phyloP scores from a whole-genome alignment of 2,888 invertebrate genomes.

The Chrysina gloriosa region DNA sequence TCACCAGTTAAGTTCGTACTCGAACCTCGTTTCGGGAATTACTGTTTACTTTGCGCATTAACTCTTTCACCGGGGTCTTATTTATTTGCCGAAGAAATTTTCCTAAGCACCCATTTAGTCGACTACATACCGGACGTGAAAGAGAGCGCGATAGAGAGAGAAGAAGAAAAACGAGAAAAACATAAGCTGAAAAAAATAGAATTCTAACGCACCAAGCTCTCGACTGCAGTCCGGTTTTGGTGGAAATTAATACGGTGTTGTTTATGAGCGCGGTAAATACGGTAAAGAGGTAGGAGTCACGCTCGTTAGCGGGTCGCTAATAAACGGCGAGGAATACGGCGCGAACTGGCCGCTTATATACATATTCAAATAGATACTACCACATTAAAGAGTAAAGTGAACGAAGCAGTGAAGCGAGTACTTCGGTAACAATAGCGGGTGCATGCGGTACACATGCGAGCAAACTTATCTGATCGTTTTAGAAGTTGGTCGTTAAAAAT shows the following conservation, averaged over 20 bases:
- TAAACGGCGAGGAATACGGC: slow-evolving; percentile 36
- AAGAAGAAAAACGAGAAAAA: not conserved
- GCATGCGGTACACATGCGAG: no score
- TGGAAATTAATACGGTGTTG: slow-evolving; percentile 31
- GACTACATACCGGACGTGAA: not conserved
- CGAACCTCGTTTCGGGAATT: slow-evolving; percentile 1
- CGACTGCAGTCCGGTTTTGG: not conserved
- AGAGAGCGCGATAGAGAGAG: not conserved
- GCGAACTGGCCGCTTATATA: slow-evolving; percentile 15
- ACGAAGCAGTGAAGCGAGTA: slow-evolving; percentile 3
- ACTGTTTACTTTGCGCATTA: slow-evolving; percentile 20
- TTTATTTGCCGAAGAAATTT: slow-evolving; percentile 34
- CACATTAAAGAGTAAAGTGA: not conserved
- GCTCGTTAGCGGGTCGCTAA: slow-evolving; percentile 37
- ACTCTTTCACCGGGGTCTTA: slow-evolving; percentile 15
- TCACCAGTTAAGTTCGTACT: not conserved
- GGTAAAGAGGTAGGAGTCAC: slow-evolving; percentile 36
- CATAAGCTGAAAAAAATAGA: slow-evolving; percentile 14
- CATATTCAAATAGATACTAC: no score
- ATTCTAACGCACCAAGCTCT: slow-evolving; percentile 14
- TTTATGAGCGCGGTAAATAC: slow-evolving; percentile 37
- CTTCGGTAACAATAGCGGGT: no score
- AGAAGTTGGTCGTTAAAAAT: no score
- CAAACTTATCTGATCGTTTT: no score
- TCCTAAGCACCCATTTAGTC: slow-evolving; percentile 29